Conservation (phyloP, 2,797 vertebrate genomes). For the Alcedo quadribrachys region DNA sequence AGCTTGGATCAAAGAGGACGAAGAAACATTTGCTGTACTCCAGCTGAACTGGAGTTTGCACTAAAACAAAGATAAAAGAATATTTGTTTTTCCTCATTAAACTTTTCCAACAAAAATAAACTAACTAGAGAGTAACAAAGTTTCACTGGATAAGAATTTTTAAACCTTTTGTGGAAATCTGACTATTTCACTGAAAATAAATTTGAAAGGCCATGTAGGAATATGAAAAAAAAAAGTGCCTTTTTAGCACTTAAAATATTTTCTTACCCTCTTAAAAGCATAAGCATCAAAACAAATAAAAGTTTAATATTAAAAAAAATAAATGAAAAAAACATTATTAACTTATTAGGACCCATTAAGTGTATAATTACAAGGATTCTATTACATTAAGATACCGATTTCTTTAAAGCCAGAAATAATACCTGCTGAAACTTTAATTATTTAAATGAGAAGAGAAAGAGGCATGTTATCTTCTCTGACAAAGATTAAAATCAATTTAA, state of each 20-base stretch:
- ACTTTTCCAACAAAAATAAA: slow-evolving; percentile 59
- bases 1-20: slow-evolving; percentile 52
- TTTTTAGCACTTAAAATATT: slow-evolving; percentile 45
- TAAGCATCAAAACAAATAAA: slow-evolving; percentile 77
- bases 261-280: slow-evolving; percentile 58
- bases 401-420: slow-evolving; percentile 86
- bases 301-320: slow-evolving; percentile 80
- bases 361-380: slow-evolving; percentile 85
- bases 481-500: slow-evolving; percentile 90
- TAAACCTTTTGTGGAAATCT: slow-evolving; percentile 27
- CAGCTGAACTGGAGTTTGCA: slow-evolving; percentile 18
- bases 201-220: slow-evolving; percentile 21
- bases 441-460: slow-evolving; percentile 86
- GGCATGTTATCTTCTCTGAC: slow-evolving; percentile 85
- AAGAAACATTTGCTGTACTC: slow-evolving; percentile 1
- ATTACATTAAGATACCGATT: slow-evolving; percentile 85
- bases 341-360: slow-evolving; percentile 85
- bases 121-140: slow-evolving; percentile 39
- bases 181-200: slow-evolving; percentile 29
- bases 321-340: slow-evolving; percentile 84
- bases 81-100: slow-evolving; percentile 47
- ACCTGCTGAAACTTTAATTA: slow-evolving; percentile 88
- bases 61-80: slow-evolving; percentile 35
- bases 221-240: background rate
- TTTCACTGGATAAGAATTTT: slow-evolving; percentile 13